Percentiles rank a stretch among this genome's conserved stretches.
Evolutionary conservation across 1,140 invertebrate species (phyloP).

Genomic region (Platyscapa corneri): DNA sequence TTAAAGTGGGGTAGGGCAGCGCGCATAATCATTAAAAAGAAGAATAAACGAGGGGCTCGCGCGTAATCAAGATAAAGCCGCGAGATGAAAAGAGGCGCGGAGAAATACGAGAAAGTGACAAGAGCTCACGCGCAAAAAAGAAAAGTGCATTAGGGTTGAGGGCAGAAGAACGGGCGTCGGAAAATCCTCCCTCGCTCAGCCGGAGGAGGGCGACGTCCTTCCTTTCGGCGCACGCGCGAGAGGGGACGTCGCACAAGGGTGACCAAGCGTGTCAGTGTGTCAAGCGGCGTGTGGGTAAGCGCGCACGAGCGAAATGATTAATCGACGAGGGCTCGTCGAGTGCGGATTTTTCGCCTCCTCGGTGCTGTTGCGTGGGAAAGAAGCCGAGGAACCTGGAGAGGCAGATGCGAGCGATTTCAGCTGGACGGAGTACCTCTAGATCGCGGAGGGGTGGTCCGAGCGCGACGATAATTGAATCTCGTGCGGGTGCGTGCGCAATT

Average conservation of each 20-base stretch:
- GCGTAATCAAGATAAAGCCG: background rate
- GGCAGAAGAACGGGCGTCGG: background rate
- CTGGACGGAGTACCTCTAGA: too few relatives aligned
- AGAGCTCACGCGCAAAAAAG: background rate
- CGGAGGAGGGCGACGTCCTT: background rate
- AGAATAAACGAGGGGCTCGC: background rate
- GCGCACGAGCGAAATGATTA: background rate
- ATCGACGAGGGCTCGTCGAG: background rate
- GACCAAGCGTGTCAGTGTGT: conserved; percentile 66
- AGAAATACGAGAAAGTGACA: background rate
- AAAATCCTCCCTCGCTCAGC: background rate
- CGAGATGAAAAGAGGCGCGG: background rate
- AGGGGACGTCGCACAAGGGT: conserved; percentile 30
- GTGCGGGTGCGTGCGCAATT: background rate
- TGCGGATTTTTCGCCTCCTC: background rate
- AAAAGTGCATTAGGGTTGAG: background rate
- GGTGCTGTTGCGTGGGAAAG: background rate
- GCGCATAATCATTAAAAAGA: conserved; percentile 17
- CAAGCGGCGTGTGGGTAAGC: conserved; percentile 33
- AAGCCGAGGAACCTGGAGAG: background rate
- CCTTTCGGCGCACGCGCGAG: background rate
- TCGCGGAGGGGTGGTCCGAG: too few relatives aligned
- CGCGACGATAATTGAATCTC: background rate
- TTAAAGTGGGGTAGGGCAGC: background rate
- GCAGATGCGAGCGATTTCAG: background rate